Base-by-base conservation (phyloP, 2,888 invertebrate genomes). In the Eupelmus urozonus region DNA sequence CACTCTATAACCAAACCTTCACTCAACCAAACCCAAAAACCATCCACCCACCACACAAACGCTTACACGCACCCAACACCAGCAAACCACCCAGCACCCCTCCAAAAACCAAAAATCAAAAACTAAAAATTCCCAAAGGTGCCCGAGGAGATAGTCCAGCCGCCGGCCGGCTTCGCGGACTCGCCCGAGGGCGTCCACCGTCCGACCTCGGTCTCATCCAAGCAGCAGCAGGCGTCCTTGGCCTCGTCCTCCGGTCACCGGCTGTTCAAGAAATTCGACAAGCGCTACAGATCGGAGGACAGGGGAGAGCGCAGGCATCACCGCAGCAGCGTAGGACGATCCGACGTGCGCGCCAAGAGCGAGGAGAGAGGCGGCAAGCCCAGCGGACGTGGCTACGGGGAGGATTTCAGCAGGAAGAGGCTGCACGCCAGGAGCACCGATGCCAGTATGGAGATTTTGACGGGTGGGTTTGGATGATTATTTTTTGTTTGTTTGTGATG, bases 141-240 rank as follows among this genome's bases (percentile, higher is more conserved):
- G 76, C 86, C 90, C 53, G 90, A 90, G 79, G 95, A 95, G 85
- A 96, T 96, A 83, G 96, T 96, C 1, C 95, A 96, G 85, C 96
- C 96, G 0, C 96, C 96, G 1, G 96, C 96, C 18, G 96, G 96
- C 57, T 97, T 96, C 87, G 96, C 96, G 7, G 96, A 97, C 88
- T 96, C 96, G 0, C 96, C 96, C 4, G 91, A 92, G 81, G 90
- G 90, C 9, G 87, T 88, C 11, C 84, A 89, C n/a, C 81, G 76
- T 20, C 63, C 74, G 40, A 11, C 34, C 81, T 83, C 77, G 20
- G 78, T 2, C 4, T 34, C 34, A 34, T 13, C 49, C 11, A 49
- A 49, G 13, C 49, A 78, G 49, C 75, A 80, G 40, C 45, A 3
- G 9, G 34, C 34, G 9, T 34, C 34, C n/a, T n/a, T n/a, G 9